These are phyloP conservation scores for Endomychus coccineus DNA, from an alignment of 2,888 invertebrate genomes.

Conservation along the genomic window DNA sequence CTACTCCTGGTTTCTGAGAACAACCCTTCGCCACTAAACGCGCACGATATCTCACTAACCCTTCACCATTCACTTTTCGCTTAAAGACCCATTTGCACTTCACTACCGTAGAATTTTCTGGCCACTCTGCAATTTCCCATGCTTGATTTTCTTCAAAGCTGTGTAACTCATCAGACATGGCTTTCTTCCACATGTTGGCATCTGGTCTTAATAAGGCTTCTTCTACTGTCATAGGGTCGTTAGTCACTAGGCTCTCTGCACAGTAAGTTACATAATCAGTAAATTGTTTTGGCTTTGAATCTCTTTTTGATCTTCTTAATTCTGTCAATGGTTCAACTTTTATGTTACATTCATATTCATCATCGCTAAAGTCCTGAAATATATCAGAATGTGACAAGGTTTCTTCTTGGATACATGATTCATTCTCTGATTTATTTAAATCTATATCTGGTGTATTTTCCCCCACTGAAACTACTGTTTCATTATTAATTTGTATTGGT, in stretches of 20 bases:
- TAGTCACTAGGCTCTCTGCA: constrained; percentile 7
- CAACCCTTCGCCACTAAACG: constrained; percentile 8
- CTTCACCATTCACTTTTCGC: constrained; percentile 24
- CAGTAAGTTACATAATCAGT: constrained; percentile 19
- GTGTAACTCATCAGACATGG: constrained; percentile 28
- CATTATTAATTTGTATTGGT: not conserved
- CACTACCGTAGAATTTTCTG: constrained; percentile 22
- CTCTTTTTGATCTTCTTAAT: constrained; percentile 16
- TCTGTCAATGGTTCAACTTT: too few relatives aligned
- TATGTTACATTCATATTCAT: too few relatives aligned
- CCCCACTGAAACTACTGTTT: too few relatives aligned
- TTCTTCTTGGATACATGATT: too few relatives aligned
- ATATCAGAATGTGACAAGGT: too few relatives aligned
- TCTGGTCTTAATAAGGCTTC: constrained; percentile 25
- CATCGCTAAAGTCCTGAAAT: too few relatives aligned
- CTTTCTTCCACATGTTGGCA: constrained; percentile 21
- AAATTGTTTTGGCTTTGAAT: constrained; percentile 18
- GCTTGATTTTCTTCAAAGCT: constrained; percentile 28
- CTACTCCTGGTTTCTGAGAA: constrained; percentile 2
- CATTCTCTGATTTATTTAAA: too few relatives aligned
- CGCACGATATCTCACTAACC: constrained; percentile 14
- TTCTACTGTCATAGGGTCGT: constrained; percentile 17
- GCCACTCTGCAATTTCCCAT: constrained; percentile 27
- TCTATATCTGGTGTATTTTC: too few relatives aligned
- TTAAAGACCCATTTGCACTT: constrained; percentile 31